Evolutionary conservation across 2,797 vertebrate genomes (phyloP), one percentile per base, ranked within the genome.

Genomic region (Peromyscus eremicus): DNA sequence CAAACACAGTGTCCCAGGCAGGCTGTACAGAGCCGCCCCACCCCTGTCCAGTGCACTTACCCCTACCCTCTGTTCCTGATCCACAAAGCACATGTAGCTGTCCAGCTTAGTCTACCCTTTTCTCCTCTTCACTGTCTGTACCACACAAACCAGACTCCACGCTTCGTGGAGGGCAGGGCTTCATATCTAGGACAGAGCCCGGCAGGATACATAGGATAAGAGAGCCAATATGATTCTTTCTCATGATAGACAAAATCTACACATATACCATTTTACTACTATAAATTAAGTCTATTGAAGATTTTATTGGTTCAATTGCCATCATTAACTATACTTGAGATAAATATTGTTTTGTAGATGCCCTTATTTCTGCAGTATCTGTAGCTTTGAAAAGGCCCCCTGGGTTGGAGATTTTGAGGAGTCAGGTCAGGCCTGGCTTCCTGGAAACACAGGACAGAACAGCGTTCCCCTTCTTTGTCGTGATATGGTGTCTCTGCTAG

Each of bases 321-420:
- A 75, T 87, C 77, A 75, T 52, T 55, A 40, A 68, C 79, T 57
- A 32, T 49, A 40, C 83, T 87, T 90, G 55, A 86, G 52, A 73
- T 83, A 52, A 34, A 64, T 64, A 34, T 80, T 57, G 25, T 16
- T 17, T 55, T 13, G 46, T 62, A 66, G 17, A n/a, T 9, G 13
- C 7, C 27, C 11, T 27, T 25, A 60, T 77, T 95, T 93, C 55
- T 96, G 52, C 52, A 73, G 80, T 27, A 13, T 68, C n/a, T 91
- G 6, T 17, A 19, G 86, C 60, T 70, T 94, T 97, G 62, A 46
- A 91, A 94, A 95, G 46, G 85, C 79, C 11, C 11, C 17, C 76
- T n/a, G 27, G 11, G 29, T 23, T 82, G 37, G 64, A 80, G 34
- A 85, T 17, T 91, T 92, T 62, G 52, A 96, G 86, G 75, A 19